These are phyloP conservation scores for Typhlichthys subterraneus DNA, from an alignment of 2,797 vertebrate genomes.

Conservation along the genomic window DNA sequence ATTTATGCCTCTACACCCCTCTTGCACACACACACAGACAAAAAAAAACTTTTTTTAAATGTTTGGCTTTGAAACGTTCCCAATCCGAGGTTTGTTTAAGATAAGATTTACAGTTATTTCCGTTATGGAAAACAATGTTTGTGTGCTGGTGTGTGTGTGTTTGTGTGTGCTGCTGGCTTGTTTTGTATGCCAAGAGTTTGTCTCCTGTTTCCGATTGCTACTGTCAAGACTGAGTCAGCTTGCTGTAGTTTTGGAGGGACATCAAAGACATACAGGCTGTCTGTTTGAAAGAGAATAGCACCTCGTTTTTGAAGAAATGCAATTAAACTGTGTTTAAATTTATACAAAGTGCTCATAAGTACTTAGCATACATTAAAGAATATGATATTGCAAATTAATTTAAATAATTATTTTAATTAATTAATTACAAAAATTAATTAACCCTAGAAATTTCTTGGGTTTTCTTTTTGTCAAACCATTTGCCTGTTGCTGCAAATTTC, in stretches of 20 bases:
- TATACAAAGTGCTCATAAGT: too few species aligned
- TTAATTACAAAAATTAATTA: too few species aligned
- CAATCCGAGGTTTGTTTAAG: conserved; percentile 63
- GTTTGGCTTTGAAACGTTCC: conserved; percentile 66
- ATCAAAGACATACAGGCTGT: conserved; percentile 1
- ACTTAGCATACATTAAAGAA: too few species aligned
- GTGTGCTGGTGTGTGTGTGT: conserved; percentile 3
- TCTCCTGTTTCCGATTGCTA: conserved; percentile 67
- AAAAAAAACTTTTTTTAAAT: conserved; percentile 4
- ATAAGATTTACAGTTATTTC: conserved; percentile 67
- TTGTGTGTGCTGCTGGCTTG: conserved; percentile 53
- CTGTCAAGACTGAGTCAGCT: conserved; percentile 62
- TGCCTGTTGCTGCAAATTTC: too few species aligned
- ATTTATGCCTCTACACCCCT: conserved; percentile 65
- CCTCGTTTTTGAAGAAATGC: too few species aligned
- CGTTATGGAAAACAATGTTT: conserved; percentile 41
- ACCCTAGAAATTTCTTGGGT: too few species aligned
- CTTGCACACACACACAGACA: conserved; percentile 6
- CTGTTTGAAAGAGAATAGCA: too few species aligned
- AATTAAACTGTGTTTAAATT: too few species aligned
- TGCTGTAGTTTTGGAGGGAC: conserved; percentile 40
- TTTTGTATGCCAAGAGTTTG: conserved; percentile 61
- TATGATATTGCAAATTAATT: too few species aligned
- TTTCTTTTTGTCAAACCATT: too few species aligned
- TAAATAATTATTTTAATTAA: too few species aligned